These are phyloP conservation scores for Pseudopipra pipra DNA, from an alignment of 2,113 vertebrate species.

Conservation along the genomic window DNA sequence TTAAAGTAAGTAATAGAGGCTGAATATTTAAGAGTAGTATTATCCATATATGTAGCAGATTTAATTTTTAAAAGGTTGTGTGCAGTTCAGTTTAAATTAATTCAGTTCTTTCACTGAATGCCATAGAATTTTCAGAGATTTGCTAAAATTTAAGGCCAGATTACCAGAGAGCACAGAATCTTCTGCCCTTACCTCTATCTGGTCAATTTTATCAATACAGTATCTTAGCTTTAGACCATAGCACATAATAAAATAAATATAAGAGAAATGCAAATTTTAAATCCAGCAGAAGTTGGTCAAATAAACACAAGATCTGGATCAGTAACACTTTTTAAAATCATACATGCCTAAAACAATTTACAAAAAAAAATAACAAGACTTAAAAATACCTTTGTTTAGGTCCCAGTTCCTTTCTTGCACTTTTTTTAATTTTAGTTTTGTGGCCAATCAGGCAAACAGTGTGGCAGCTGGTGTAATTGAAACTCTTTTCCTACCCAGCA, in stretches of 20 bases:
- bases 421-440: background rate
- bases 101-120: background rate
- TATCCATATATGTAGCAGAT: background rate
- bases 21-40: slow-evolving; percentile 27
- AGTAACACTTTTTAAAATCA: background rate
- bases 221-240: background rate
- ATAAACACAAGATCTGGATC: background rate
- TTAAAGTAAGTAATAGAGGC: slow-evolving; percentile 15
- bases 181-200: background rate
- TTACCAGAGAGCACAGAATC: background rate
- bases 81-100: slow-evolving; percentile 41
- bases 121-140: background rate
- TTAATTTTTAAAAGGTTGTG: slow-evolving; percentile 37
- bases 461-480: background rate
- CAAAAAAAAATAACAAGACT: background rate
- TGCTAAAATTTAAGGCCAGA: slow-evolving; percentile 10
- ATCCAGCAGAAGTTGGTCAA: background rate
- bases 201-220: background rate
- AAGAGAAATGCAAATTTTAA: background rate
- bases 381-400: background rate
- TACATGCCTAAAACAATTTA: background rate
- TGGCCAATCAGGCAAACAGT: background rate
- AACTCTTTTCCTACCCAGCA: background rate
- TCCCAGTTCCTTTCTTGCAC: background rate
- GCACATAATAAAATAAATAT: background rate